Evolutionary conservation across 1,140 invertebrate genomes (phyloP).

Genomic region (Drosophila kanapiae): DNA sequence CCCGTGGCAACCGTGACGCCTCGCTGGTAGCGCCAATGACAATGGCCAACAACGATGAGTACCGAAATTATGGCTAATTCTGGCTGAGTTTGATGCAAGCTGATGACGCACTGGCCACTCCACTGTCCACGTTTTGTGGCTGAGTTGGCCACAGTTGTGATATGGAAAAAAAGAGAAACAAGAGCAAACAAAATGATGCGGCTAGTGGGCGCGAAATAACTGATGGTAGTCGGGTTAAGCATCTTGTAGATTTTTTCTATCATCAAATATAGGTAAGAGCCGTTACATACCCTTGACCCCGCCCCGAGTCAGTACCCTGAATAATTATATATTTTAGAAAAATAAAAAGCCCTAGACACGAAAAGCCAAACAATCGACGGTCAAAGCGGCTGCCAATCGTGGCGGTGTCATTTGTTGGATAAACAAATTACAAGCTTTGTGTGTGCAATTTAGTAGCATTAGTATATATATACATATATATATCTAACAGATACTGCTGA

Average conservation of each 20-base stretch:
- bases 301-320: neutral
- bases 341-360: conserved; percentile 7
- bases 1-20: conserved; percentile 7
- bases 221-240: no score
- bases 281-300: conserved; percentile 2
- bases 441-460: conserved; percentile 25
- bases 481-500: neutral
- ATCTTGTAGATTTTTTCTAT: neutral
- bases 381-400: conserved; percentile 10
- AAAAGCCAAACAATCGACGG: conserved; percentile 19
- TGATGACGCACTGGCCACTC: conserved; percentile 2
- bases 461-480: neutral
- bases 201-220: no score
- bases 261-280: neutral
- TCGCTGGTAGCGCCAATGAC: conserved; percentile 9
- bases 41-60: conserved; percentile 16
- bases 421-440: conserved; percentile 45
- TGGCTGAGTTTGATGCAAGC: conserved; percentile 5
- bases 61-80: conserved; percentile 38
- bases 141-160: conserved; percentile 9
- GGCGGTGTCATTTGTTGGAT: conserved; percentile 32
- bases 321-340: conserved; percentile 3
- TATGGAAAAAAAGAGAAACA: neutral
- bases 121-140: conserved; percentile 2
- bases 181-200: no score